These are phyloP conservation scores for Podotricha telesiphe DNA, from an alignment of 2,888 invertebrate species.

Conservation along the genomic window DNA sequence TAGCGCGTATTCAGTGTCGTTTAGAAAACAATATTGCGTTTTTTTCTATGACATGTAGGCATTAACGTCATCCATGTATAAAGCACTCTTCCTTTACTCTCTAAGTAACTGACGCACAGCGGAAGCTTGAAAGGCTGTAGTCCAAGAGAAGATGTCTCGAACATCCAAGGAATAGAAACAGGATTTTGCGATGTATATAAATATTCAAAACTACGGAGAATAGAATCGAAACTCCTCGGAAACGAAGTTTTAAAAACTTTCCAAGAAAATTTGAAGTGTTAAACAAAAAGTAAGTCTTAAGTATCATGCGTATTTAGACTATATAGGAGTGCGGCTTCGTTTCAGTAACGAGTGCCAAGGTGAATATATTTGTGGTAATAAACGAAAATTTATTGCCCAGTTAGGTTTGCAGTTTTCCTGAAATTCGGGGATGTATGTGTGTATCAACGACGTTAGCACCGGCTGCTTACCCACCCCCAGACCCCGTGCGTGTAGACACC, in stretches of 20 bases:
- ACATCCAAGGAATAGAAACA: too few species aligned
- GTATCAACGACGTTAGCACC: constrained; percentile 66
- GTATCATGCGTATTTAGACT: constrained; percentile 54
- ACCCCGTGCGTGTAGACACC: constrained; percentile 44
- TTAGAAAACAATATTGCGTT: background rate
- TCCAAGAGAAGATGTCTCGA: too few species aligned
- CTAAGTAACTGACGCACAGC: too few species aligned
- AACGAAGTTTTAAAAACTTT: too few species aligned
- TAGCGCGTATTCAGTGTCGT: constrained; percentile 48
- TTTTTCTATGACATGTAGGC: background rate
- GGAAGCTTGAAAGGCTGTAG: too few species aligned
- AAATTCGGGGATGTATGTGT: constrained; percentile 73
- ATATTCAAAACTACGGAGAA: too few species aligned
- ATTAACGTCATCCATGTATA: background rate
- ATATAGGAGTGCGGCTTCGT: constrained; percentile 70
- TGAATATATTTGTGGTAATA: constrained; percentile 77
- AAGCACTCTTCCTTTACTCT: too few species aligned
- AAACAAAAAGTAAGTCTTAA: background rate
- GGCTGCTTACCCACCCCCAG: constrained; percentile 51
- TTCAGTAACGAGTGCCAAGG: constrained; percentile 70
- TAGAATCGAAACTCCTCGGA: too few species aligned
- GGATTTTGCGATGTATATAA: too few species aligned
- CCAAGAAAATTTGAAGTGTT: too few species aligned
- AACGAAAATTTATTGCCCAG: constrained; percentile 79
- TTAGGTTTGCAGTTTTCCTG: constrained; percentile 80